These are phyloP conservation scores for Platycheirus rosarum DNA, from an alignment of 2,888 invertebrate species.

Conservation along the genomic window DNA sequence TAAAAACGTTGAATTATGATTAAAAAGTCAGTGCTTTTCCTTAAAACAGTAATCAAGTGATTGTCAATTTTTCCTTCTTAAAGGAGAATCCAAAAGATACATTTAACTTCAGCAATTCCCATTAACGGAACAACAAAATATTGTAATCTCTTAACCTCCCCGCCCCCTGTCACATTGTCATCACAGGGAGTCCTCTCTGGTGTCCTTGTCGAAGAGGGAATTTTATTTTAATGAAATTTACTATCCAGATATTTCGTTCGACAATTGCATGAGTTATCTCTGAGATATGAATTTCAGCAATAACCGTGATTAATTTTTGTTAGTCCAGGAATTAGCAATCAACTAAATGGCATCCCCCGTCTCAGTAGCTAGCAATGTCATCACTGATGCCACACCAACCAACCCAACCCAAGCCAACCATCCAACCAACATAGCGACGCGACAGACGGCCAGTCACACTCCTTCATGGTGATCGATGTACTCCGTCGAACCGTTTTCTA, in stretches of 20 bases:
- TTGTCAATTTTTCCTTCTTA: too few relatives aligned
- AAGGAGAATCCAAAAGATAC: too few relatives aligned
- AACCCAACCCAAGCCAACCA: background rate
- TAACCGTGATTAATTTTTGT: slow-evolving; percentile 77
- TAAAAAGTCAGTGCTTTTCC: too few relatives aligned
- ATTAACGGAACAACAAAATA: background rate
- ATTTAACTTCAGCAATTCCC: background rate
- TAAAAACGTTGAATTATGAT: too few relatives aligned
- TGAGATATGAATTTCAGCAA: slow-evolving; percentile 71
- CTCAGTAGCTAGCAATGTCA: background rate
- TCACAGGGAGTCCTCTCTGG: background rate
- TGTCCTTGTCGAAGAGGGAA: slow-evolving; percentile 35
- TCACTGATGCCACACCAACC: background rate
- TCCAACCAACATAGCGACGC: slow-evolving; percentile 7
- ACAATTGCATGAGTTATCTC: slow-evolving; percentile 72
- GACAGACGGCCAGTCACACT: slow-evolving; percentile 46
- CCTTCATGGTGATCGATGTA: slow-evolving; percentile 62
- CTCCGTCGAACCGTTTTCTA: slow-evolving; percentile 46
- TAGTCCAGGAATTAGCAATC: slow-evolving; percentile 77
- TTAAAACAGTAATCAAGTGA: too few relatives aligned
- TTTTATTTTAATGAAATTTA: slow-evolving; percentile 67
- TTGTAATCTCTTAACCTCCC: slow-evolving; percentile 37
- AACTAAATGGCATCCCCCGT: slow-evolving; percentile 76
- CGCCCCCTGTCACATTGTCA: slow-evolving; percentile 6
- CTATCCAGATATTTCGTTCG: slow-evolving; percentile 49